phyloP scores from a whole-genome alignment of 2,888 invertebrate species.

The Caradrina clavipalpis region DNA sequence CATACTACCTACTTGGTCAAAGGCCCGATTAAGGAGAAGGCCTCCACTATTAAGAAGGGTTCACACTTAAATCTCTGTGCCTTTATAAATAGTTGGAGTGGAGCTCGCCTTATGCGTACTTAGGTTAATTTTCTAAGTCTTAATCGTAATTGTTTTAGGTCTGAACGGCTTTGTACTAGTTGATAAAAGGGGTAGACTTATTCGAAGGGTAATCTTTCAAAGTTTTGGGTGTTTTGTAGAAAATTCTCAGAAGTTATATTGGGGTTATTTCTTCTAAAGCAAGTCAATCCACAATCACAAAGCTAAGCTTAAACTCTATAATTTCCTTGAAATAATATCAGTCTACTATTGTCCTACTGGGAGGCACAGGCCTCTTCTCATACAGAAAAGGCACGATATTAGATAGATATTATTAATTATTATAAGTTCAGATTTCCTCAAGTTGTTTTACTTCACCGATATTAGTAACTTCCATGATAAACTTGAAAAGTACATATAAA shows the following conservation, averaged over 20 bases:
- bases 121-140: constrained; percentile 40
- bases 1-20: constrained; percentile 54
- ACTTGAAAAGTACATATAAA: no score
- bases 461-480: no score
- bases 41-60: constrained; percentile 58
- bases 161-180: constrained; percentile 28
- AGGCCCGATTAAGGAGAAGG: constrained; percentile 68
- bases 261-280: no score
- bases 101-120: constrained; percentile 17
- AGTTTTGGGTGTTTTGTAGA: background rate
- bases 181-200: constrained; percentile 10
- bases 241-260: background rate
- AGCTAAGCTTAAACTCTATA: no score
- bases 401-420: no score
- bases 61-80: constrained; percentile 55
- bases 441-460: no score
- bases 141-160: constrained; percentile 40
- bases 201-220: background rate
- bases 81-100: constrained; percentile 52
- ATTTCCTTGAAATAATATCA: no score
- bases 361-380: no score
- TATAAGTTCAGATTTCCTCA: no score
- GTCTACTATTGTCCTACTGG: no score
- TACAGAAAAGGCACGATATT: no score
- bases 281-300: no score